Evolutionary conservation across 2,888 invertebrate species (phyloP), one percentile per base, ranked within the genome.

Genomic region (Sesia apiformis): DNA sequence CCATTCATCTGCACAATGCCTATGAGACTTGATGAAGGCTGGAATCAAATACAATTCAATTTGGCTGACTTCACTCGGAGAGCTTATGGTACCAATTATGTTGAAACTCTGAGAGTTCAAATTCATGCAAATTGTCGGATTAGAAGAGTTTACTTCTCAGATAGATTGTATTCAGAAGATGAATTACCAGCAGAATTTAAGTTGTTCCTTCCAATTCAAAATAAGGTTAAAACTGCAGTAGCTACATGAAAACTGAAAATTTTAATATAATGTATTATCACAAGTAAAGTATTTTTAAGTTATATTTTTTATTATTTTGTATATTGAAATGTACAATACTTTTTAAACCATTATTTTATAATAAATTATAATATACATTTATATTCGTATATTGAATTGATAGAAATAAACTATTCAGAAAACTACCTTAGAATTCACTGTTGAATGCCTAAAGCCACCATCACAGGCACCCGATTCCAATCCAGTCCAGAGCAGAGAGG

Each of bases 1-100:
- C 97, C 98, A n/a, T 98, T 98, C 77, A 98, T 98, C 69, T 98
- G 98, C 72, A 97, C 97, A 4, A 98, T 98, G 97, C 98, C 98
- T 0, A 95, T 98, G 94, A 91, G 97, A 56, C 89, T 98, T 59
- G 96, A 97, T 69, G 96, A 97, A 70, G 98, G 98, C 41, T 98
- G 98, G 98, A 97, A 97, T 74, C 94, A 95, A 84, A 96, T 98
- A 64, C 97, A 98, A 79, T 98, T 98, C 78, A 98, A 98, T 84
- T 90, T 98, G 61, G 95, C 96, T 3, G 98, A 98, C 84, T 98
- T 98, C 79, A 97, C 97, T 4, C 91, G 96, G 64, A 90, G 97
- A 69, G 98, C 97, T 0, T 98, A 98, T 76, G 98, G 98, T n/a
- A 97, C 97, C 7, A 97, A 96, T 81, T 98, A 97, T 84, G 94